Evolutionary conservation across 2,888 invertebrate species (phyloP).

Genomic region (Brachylomia viminalis): DNA sequence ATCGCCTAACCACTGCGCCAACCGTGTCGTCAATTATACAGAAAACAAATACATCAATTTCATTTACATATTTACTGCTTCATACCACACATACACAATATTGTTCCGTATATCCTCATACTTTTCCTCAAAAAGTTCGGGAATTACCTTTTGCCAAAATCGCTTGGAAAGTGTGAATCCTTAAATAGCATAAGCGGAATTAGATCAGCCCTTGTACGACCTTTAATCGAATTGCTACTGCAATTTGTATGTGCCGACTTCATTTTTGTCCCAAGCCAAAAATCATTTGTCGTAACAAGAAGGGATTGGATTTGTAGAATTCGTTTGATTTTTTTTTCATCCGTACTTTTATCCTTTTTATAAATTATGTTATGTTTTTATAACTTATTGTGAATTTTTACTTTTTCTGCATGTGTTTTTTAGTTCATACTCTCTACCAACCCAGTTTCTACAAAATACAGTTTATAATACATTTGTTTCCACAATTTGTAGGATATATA

Average conservation of each 20-base stretch:
- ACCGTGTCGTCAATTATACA: too few relatives aligned
- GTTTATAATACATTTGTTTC: not conserved
- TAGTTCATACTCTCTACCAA: not conserved
- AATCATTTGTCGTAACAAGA: conserved; percentile 26
- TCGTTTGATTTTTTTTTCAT: not conserved
- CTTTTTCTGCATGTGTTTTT: not conserved
- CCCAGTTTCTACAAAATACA: not conserved
- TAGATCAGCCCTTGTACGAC: conserved; percentile 26
- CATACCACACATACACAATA: not conserved
- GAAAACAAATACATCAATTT: not conserved
- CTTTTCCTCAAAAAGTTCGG: conserved; percentile 11
- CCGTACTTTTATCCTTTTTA: too few relatives aligned
- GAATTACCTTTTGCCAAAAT: not conserved
- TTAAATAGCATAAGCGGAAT: conserved; percentile 38
- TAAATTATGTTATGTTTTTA: not conserved
- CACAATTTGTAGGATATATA: not conserved
- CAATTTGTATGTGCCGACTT: conserved; percentile 40
- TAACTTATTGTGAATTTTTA: not conserved
- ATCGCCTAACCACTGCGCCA: too few relatives aligned
- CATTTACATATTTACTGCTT: not conserved
- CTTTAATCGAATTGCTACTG: conserved; percentile 44
- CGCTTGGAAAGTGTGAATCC: conserved; percentile 10
- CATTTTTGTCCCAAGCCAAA: conserved; percentile 44
- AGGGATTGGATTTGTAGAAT: conserved; percentile 25
- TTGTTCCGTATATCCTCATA: not conserved